Base-by-base conservation (phyloP, 2,113 vertebrate genomes). In the Leiothrix lutea region DNA sequence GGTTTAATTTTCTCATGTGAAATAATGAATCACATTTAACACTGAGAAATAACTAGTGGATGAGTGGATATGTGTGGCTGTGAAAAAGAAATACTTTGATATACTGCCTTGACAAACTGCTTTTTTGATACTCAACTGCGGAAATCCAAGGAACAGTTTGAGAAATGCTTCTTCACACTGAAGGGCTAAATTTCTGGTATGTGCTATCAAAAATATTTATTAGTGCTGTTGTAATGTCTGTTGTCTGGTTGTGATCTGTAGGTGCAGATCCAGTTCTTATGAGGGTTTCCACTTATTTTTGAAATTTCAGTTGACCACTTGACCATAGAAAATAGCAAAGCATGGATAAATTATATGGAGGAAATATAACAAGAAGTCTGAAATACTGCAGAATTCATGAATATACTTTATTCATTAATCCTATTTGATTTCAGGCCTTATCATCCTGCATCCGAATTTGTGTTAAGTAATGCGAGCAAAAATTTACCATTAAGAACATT, bases 231-330 rank as follows among this genome's bases (percentile, higher is more conserved):
- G 1, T n/a, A 66, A 16, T 35, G 15, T 48, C 45, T 51, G 7
- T 40, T 73, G 28, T 33, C 64, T 83, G 22, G 0, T 84, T 93
- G 78, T 67, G 33, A 64, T 71, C 24, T 64, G 24, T 84, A 53
- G 7, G 12, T 53, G 24, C 69, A 70, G 73, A 87, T 95, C 90
- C 93, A 92, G 67, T 94, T 95, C 88, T 97, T 92, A 65, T 65
- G 70, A 95, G 72, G 82, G 48, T 71, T 67, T 93, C 80, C 86
- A 95, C 80, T 92, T 91, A 93, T 82, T 95, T 91, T 78, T 92
- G 57, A 95, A 36, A 92, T 90, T 86, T 77, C 40, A 77, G 9
- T n/a, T 96, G 67, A 80, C 31, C 64, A 35, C 25, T 91, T 33
- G 53, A 14, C 23, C 31, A 42, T 8, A 86, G 19, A 23, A 88